A percentile compares a stretch with the other conserved stretches of the same genome.
These are phyloP conservation scores for Aphrocallistes beatrix DNA, from an alignment of 37 sponge, comb jelly and placozoan genomes.

Conservation along the genomic window DNA sequence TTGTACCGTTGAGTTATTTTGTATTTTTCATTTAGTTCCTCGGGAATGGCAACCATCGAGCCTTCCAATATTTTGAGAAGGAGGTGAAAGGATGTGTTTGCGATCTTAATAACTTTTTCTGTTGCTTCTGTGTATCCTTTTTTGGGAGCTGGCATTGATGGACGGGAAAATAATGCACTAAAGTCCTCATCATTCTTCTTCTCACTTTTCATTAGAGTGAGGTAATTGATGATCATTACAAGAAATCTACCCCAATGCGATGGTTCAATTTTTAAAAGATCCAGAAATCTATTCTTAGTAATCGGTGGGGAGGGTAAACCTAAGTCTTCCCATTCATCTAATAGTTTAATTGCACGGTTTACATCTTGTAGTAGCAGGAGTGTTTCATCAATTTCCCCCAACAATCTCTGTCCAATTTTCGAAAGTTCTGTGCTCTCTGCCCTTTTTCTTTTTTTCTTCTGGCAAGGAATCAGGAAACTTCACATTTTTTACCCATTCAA, in stretches of 20 bases:
- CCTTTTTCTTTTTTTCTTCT: too few relatives aligned
- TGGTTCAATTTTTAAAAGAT: too few relatives aligned
- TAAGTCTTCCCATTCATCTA: too few relatives aligned
- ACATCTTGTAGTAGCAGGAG: too few relatives aligned
- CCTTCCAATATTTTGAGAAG: not conserved
- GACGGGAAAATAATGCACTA: not conserved
- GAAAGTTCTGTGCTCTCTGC: too few relatives aligned
- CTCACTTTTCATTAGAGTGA: not conserved
- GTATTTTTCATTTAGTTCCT: not conserved
- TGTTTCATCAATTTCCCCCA: too few relatives aligned
- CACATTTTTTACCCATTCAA: not conserved
- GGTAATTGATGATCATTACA: not conserved
- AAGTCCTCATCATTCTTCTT: too few relatives aligned
- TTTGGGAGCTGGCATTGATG: not conserved
- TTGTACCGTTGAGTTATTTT: not conserved
- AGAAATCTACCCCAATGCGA: not conserved
- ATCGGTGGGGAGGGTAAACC: too few relatives aligned
- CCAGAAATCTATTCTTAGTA: too few relatives aligned
- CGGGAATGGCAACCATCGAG: not conserved
- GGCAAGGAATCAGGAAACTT: too few relatives aligned
- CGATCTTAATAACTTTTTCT: not conserved
- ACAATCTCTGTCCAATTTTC: too few relatives aligned
- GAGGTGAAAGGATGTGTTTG: not conserved
- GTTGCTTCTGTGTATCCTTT: not conserved
- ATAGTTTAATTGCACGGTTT: too few relatives aligned